Conservation (phyloP, 2,888 invertebrate genomes). For the Calliopum simillimum region DNA sequence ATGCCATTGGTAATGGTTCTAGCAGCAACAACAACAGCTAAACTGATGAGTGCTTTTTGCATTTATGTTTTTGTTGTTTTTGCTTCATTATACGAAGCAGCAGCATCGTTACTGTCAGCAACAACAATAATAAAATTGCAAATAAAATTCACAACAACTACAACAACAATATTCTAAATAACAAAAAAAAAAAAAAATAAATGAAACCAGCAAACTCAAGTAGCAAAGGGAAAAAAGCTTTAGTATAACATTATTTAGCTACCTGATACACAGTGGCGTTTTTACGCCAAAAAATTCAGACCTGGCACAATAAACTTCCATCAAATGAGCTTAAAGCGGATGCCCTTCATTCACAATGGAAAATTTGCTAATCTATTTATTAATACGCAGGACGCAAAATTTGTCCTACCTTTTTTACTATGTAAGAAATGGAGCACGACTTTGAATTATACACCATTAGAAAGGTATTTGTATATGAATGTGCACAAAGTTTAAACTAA, state of each 20-base stretch:
- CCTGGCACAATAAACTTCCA: neutral
- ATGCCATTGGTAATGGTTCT: slow-evolving; percentile 43
- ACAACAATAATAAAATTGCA: slow-evolving; percentile 24
- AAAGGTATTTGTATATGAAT: too few relatives aligned
- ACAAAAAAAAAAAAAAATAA: too few relatives aligned
- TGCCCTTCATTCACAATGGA: slow-evolving; percentile 5
- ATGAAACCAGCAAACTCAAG: neutral
- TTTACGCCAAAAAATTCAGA: neutral
- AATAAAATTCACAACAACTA: slow-evolving; percentile 18
- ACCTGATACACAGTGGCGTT: slow-evolving; percentile 22
- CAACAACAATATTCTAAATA: slow-evolving; percentile 37
- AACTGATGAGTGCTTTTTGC: slow-evolving; percentile 13
- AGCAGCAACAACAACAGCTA: slow-evolving; percentile 21
- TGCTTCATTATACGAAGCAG: slow-evolving; percentile 42
- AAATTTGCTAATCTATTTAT: too few relatives aligned
- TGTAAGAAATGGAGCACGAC: too few relatives aligned
- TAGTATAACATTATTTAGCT: neutral
- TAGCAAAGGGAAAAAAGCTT: neutral
- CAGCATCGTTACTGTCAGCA: slow-evolving; percentile 37
- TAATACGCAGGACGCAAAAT: too few relatives aligned
- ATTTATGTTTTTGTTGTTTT: slow-evolving; percentile 35
- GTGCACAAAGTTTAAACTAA: neutral
- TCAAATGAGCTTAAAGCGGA: slow-evolving; percentile 5
- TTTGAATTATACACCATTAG: too few relatives aligned
- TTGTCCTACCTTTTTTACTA: too few relatives aligned